These are phyloP conservation scores for Octonoba sinensis DNA, from an alignment of 2,888 invertebrate genomes.

Conservation along the genomic window DNA sequence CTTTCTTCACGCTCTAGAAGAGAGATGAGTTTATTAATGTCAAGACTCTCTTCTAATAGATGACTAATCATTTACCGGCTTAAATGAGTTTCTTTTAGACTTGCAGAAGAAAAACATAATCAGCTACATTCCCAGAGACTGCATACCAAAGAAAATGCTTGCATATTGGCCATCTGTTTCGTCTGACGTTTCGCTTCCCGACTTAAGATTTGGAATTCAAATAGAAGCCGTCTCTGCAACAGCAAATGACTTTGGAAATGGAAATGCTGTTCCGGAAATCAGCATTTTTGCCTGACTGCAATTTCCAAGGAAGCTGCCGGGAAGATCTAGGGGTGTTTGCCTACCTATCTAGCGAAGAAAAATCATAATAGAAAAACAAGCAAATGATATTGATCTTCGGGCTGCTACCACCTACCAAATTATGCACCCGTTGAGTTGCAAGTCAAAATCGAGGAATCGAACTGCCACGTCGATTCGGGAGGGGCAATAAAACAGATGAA, in stretches of 20 bases:
- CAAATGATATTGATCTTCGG: conserved; percentile 54
- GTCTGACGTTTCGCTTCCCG: conserved; percentile 40
- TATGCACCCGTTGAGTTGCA: conserved; percentile 49
- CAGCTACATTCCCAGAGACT: conserved; percentile 17
- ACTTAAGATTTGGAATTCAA: conserved; percentile 59
- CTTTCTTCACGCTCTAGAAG: neutral
- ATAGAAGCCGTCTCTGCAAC: conserved; percentile 39
- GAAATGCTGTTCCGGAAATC: conserved; percentile 45
- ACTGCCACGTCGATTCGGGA: conserved; percentile 15
- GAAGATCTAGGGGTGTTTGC: conserved; percentile 42
- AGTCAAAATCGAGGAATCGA: conserved; percentile 52
- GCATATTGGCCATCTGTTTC: conserved; percentile 61
- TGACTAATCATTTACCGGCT: conserved; percentile 44
- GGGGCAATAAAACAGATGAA: conserved; percentile 39
- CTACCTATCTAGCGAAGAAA: conserved; percentile 16
- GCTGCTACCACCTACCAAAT: conserved; percentile 25
- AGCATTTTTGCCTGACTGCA: conserved; percentile 55
- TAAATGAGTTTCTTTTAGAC: conserved; percentile 51
- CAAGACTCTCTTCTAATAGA: conserved; percentile 48
- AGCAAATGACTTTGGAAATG: conserved; percentile 54
- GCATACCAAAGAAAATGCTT: conserved; percentile 41
- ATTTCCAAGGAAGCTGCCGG: conserved; percentile 44
- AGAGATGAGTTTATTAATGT: conserved; percentile 49
- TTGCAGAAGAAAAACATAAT: conserved; percentile 33
- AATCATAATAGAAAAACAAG: conserved; percentile 37